Conservation (phyloP, 2,797 vertebrate genomes). For the Notolabrus celidotus region DNA sequence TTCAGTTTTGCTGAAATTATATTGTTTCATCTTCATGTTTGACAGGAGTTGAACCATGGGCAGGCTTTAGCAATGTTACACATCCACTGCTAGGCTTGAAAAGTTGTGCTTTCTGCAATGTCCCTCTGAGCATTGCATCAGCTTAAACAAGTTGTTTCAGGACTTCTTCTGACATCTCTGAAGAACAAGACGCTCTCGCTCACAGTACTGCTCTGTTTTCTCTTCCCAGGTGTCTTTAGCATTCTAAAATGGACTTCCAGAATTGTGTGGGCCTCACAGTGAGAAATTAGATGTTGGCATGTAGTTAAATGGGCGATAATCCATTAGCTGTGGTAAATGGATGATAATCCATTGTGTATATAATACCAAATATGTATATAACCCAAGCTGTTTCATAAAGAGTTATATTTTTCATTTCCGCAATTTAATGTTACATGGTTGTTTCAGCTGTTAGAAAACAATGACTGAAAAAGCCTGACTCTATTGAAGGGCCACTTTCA, state of each 20-base stretch:
- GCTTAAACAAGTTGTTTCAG: constrained; percentile 23
- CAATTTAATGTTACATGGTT: background rate
- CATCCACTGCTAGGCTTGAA: constrained; percentile 15
- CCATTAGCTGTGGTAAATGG: too few relatives aligned
- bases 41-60: constrained; percentile 18
- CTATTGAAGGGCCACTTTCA: background rate
- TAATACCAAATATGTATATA: too few relatives aligned
- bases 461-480: background rate
- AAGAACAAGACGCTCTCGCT: constrained; percentile 22
- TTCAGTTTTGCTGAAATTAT: constrained; percentile 12
- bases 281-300: background rate
- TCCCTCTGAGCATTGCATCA: constrained; percentile 29
- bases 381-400: too few relatives aligned
- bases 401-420: background rate
- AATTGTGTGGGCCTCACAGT: background rate
- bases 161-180: constrained; percentile 12
- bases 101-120: constrained; percentile 22
- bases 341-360: too few relatives aligned
- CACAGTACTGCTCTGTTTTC: constrained; percentile 29
- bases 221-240: constrained; percentile 15
- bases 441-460: background rate
- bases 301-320: too few relatives aligned
- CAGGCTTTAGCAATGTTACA: constrained; percentile 14
- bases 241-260: background rate
- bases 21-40: constrained; percentile 36